A percentile compares a stretch with the other conserved stretches of the same genome.
These are phyloP conservation scores for Toxotes lorentzi DNA, from an alignment of 2,797 vertebrate genomes.

Conservation along the genomic window DNA sequence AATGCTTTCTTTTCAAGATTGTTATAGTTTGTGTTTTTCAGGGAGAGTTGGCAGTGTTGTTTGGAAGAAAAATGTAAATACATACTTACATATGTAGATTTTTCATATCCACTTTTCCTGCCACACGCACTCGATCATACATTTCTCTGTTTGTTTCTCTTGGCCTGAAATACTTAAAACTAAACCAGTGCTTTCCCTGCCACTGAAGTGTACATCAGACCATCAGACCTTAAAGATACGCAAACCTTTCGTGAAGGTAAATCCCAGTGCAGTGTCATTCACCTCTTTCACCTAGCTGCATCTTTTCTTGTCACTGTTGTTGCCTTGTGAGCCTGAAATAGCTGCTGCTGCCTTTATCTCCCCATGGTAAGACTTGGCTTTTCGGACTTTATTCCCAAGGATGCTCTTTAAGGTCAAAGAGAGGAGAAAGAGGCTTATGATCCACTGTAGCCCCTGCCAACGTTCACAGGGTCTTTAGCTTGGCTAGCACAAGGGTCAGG, in stretches of 20 bases:
- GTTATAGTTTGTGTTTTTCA: conserved; percentile 19
- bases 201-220: not conserved
- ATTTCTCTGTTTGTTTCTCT: conserved; percentile 21
- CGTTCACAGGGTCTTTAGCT: conserved; percentile 57
- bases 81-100: not conserved
- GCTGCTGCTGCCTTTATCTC: conserved; percentile 65
- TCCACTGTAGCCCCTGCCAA: conserved; percentile 36
- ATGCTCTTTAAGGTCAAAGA: conserved; percentile 61
- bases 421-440: conserved; percentile 68
- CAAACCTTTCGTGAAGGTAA: conserved; percentile 35
- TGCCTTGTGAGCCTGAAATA: conserved; percentile 65
- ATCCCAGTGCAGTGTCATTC: conserved; percentile 39
- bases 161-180: conserved; percentile 23
- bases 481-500: conserved; percentile 39
- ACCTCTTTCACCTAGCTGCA: conserved; percentile 42
- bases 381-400: conserved; percentile 57
- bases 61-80: conserved; percentile 29
- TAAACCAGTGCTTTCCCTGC: conserved; percentile 4
- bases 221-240: not conserved
- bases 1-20: conserved; percentile 21
- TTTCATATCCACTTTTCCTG: conserved; percentile 2
- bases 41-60: not conserved
- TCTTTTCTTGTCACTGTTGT: conserved; percentile 51
- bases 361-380: conserved; percentile 59
- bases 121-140: not conserved